Percentiles rank a stretch among this genome's conserved stretches.
Conservation (phyloP, 2,888 invertebrate species). For the Drosophila flavopinicola region DNA sequence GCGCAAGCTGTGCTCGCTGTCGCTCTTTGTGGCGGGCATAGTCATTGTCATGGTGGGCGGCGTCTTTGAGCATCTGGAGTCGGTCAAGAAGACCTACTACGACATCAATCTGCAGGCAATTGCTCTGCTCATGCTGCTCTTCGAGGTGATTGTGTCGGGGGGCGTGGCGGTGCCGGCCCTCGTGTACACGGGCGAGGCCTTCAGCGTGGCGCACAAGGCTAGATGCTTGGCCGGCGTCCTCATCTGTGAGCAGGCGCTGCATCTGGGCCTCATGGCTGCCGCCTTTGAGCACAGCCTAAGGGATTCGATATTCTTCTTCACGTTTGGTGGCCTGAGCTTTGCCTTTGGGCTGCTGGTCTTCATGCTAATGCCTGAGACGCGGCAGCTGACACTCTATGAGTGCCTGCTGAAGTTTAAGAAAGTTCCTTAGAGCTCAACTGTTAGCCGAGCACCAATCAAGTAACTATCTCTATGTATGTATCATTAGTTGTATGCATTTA, state of each 20-base stretch:
- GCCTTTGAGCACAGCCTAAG: constrained; percentile 59
- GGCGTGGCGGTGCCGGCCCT: constrained; percentile 78
- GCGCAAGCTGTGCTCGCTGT: constrained; percentile 68
- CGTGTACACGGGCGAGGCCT: constrained; percentile 81
- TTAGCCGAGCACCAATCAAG: constrained; percentile 5
- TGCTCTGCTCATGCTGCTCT: constrained; percentile 74
- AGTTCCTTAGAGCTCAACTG: constrained; percentile 53
- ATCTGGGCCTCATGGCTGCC: constrained; percentile 66
- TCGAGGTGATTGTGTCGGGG: constrained; percentile 73
- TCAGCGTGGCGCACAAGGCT: constrained; percentile 73
- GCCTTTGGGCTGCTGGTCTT: constrained; percentile 70
- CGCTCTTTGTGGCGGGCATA: constrained; percentile 73
- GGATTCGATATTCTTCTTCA: constrained; percentile 74
- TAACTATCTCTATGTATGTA: constrained; percentile 15
- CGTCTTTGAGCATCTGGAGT: constrained; percentile 72
- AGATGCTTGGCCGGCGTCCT: constrained; percentile 72
- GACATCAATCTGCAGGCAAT: constrained; percentile 70
- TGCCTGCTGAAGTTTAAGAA: constrained; percentile 78
- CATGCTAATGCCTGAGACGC: constrained; percentile 81
- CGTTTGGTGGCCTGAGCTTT: constrained; percentile 73
- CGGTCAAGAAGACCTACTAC: constrained; percentile 55
- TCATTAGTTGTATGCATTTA: constrained; percentile 39
- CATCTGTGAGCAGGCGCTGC: constrained; percentile 73
- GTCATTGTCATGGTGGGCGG: constrained; percentile 79
- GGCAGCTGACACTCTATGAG: constrained; percentile 72